phyloP scores from a whole-genome alignment of 2,888 invertebrate genomes.

The Apomyelois bistriatella region DNA sequence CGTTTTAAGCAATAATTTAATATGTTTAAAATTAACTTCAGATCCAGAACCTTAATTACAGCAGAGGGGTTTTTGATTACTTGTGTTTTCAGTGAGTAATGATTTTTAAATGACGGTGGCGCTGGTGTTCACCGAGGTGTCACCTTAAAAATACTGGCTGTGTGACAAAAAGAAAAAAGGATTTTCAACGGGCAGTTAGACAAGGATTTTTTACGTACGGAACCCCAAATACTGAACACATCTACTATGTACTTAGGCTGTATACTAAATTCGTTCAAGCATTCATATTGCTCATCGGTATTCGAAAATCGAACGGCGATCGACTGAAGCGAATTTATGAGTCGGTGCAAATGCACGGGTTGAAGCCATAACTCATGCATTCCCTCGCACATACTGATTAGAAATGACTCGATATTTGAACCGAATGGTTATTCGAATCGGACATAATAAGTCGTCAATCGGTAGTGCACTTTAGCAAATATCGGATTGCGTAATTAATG shows the following conservation, averaged over 20 bases:
- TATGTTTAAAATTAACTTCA: too few species aligned
- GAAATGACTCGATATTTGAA: slow-evolving; percentile 12
- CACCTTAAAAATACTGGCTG: too few species aligned
- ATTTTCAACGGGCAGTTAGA: too few species aligned
- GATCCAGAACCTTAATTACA: too few species aligned
- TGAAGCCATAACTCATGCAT: slow-evolving; percentile 39
- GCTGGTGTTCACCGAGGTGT: too few species aligned
- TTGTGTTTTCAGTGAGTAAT: too few species aligned
- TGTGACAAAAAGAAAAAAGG: too few species aligned
- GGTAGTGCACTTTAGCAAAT: neutral
- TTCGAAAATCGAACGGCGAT: slow-evolving; percentile 51
- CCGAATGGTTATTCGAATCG: neutral
- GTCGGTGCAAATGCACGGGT: slow-evolving; percentile 46
- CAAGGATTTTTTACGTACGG: too few species aligned
- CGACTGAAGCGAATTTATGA: slow-evolving; percentile 57
- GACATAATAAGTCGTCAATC: neutral
- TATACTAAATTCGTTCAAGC: neutral
- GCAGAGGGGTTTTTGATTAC: too few species aligned
- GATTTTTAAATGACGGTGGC: too few species aligned
- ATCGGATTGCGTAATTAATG: neutral
- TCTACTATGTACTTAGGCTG: neutral
- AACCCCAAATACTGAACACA: too few species aligned
- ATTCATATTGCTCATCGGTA: slow-evolving; percentile 38
- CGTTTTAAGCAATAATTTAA: too few species aligned
- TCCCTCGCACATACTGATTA: slow-evolving; percentile 42